Conservation (phyloP, 2,797 vertebrate species). For the Lithobates sylvaticus region DNA sequence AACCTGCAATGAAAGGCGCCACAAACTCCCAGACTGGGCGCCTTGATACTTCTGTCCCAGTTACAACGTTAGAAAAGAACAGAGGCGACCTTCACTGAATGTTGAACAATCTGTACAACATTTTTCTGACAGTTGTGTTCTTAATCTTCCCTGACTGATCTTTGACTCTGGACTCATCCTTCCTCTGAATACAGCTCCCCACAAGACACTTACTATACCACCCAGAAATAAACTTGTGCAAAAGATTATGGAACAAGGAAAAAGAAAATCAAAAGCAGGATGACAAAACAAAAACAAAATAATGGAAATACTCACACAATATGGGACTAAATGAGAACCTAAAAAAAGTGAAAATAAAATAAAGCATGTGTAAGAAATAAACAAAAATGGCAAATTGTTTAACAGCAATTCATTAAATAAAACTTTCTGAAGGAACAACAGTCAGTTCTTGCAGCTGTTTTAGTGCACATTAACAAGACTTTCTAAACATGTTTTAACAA, state of each 20-base stretch:
- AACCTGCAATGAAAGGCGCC: slow-evolving; percentile 21
- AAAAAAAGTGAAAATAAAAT: slow-evolving; percentile 68
- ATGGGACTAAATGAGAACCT: slow-evolving; percentile 79
- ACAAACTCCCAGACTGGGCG: slow-evolving; percentile 9
- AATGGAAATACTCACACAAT: slow-evolving; percentile 87
- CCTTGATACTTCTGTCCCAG: slow-evolving; percentile 36
- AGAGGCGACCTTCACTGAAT: slow-evolving; percentile 37
- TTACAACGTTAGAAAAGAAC: slow-evolving; percentile 26
- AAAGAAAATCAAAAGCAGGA: slow-evolving; percentile 63
- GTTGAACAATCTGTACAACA: slow-evolving; percentile 29
- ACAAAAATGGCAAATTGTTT: not conserved
- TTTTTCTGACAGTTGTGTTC: slow-evolving; percentile 36
- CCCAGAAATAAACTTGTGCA: slow-evolving; percentile 17
- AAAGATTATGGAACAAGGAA: slow-evolving; percentile 41
- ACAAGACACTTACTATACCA: not conserved
- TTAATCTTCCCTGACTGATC: slow-evolving; percentile 49
- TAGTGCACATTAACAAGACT: not conserved
- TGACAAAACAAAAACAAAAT: slow-evolving; percentile 18
- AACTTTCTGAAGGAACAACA: too few relatives aligned
- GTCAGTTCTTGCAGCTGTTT: not conserved
- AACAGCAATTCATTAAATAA: not conserved
- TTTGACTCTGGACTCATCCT: slow-evolving; percentile 37
- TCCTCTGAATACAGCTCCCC: not conserved
- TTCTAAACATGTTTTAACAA: not conserved
- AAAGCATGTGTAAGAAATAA: not conserved